These are phyloP conservation scores for Tuta absoluta DNA, from an alignment of 2,888 invertebrate genomes.

Conservation along the genomic window DNA sequence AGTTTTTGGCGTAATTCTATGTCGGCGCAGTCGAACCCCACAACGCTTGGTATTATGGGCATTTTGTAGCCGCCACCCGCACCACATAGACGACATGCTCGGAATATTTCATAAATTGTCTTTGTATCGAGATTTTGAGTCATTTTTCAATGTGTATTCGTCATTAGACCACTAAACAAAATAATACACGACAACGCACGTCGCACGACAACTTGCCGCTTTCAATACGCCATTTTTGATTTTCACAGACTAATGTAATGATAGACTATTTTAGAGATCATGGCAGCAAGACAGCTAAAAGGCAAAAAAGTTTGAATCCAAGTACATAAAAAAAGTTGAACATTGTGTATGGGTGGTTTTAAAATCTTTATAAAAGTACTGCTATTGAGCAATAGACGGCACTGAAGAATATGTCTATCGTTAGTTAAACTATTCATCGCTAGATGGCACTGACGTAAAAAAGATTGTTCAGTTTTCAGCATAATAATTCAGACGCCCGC, in stretches of 20 bases:
- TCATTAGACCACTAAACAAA: not conserved
- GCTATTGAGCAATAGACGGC: no score
- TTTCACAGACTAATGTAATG: not conserved
- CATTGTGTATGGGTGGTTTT: no score
- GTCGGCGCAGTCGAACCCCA: slow-evolving; percentile 49
- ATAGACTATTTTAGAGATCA: no score
- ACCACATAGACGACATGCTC: slow-evolving; percentile 75
- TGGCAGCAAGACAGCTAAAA: no score
- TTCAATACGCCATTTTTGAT: slow-evolving; percentile 5
- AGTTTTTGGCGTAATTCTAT: slow-evolving; percentile 69
- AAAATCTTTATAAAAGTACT: no score
- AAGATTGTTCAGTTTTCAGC: no score
- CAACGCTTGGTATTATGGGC: slow-evolving; percentile 72
- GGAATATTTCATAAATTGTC: slow-evolving; percentile 70
- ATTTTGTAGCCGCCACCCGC: slow-evolving; percentile 77
- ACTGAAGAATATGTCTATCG: no score
- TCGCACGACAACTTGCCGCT: slow-evolving; percentile 2
- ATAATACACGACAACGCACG: not conserved
- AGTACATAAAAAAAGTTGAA: no score
- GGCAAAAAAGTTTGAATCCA: no score
- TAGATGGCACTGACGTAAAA: no score
- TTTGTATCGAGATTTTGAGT: slow-evolving; percentile 48
- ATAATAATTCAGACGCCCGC: no score
- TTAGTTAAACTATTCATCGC: no score
- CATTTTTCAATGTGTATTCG: slow-evolving; percentile 17